Base-by-base conservation (phyloP, 2,888 invertebrate species). In the Agrochola lota region DNA sequence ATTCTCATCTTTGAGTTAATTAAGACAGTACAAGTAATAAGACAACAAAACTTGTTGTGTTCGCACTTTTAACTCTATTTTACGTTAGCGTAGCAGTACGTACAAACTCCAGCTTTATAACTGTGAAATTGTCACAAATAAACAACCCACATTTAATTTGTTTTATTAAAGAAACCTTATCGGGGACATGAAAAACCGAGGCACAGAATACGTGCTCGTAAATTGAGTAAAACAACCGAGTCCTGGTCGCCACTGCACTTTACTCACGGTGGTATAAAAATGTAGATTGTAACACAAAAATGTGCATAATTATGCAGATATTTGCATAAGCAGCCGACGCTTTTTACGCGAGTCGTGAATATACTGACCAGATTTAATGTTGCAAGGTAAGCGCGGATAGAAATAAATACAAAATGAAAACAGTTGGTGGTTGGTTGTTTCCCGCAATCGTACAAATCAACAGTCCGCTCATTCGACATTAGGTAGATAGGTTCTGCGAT, bases 221-320 rank as follows among this genome's bases (percentile, higher is more conserved):
- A 83, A 83, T 83, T 63, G 59, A 63, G 86, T 73, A 73, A 79
- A 84, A 84, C 80, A 84, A 76, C 69, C 73, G 60, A 60, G 63
- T 46, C n/a, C 63, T 52, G 79, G 68, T 43, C 74, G 35, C 79
- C 49, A 66, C 62, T 83, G 76, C 81, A 81, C 83, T 85, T 72
- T 80, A 77, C 87, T 83, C 77, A 78, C 62, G 52, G 55, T 66
- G 68, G 74, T 80, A 79, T 83, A 80, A 86, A 90, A 87, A 90
- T 87, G 85, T 81, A 86, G 81, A 89, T 87, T 89, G 84, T 75
- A 85, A 89, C 85, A 85, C 84, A 88, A 87, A 88, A 85, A 86
- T 88, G 85, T 90, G 85, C 91, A 90, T 91, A 90, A 90, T 91
- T 91, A 90, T 88, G 89, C 86, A 81, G 71, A 82, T 81, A 84